A percentile compares a stretch with the other conserved stretches of the same genome.
Evolutionary conservation across 2,888 invertebrate genomes (phyloP).

Genomic region (Chydorus sphaericus): DNA sequence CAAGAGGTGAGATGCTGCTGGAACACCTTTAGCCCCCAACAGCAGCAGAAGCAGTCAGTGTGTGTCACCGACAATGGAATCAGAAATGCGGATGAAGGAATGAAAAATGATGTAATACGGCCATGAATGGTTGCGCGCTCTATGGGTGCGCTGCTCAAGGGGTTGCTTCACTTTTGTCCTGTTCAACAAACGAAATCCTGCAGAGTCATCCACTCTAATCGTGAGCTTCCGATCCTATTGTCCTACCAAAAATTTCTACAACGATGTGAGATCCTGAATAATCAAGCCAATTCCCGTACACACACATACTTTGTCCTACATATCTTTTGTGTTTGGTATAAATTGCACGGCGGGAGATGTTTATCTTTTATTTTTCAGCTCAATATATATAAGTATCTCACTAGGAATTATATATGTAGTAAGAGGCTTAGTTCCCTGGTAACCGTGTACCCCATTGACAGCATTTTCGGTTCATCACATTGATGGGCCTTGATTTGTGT

Average conservation of each 20-base stretch:
- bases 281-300: not conserved
- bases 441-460: too few relatives aligned
- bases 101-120: not conserved
- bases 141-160: not conserved
- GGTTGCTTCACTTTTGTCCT: not conserved
- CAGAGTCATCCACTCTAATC: not conserved
- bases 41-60: too few relatives aligned
- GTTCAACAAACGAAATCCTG: too few relatives aligned
- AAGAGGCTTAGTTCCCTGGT: too few relatives aligned
- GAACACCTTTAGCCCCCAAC: too few relatives aligned
- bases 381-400: not conserved
- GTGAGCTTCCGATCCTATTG: not conserved
- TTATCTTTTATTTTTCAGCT: not conserved
- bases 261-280: not conserved
- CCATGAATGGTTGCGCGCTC: not conserved
- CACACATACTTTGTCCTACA: not conserved
- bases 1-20: too few relatives aligned
- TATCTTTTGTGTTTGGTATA: not conserved
- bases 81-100: not conserved
- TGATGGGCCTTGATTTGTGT: too few relatives aligned
- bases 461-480: too few relatives aligned
- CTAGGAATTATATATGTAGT: too few relatives aligned
- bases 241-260: not conserved
- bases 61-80: too few relatives aligned
- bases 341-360: not conserved